Base-by-base conservation (phyloP, 2,113 vertebrate genomes). In the Anolis carolinensis region DNA sequence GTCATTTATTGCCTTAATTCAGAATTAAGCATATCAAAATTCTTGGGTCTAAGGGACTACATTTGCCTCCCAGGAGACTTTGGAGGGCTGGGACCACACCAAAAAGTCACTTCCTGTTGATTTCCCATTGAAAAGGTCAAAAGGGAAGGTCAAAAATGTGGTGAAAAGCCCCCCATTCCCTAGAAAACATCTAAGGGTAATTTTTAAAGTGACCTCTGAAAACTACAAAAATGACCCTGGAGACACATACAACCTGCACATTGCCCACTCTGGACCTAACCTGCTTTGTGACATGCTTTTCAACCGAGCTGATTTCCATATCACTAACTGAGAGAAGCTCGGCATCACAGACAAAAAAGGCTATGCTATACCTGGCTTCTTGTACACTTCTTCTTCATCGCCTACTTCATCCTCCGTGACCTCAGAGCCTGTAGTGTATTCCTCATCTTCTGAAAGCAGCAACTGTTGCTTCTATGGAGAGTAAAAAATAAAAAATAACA, bases 321-420 rank as follows among this genome's bases (percentile, higher is more conserved):
- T 44, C 18, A 65, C 52, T 48, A 82, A 7, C 30, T 32, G n/a
- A 82, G 3, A 5, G 44, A 16, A 44, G 65, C 8, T 67, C 2
- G 73, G 39, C 20, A 25, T 50, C 5, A 52, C 18, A n/a, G 34
- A 10, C 32, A 82, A n/a, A 3, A 39, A 86, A 80, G 82, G 10
- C 62, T 62, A 25, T 95, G 10, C 62, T 62, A 25, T 95, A 98
- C 98, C 98, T 97, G 98, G 96, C 93, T 98, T 99, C 93, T 96
- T 99, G 83, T 96, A 97, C 30, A 97, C 92, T 94, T 99, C 98
- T 93, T 99, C 99, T 94, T 99, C 99, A 92, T 99, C 99, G 13
- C 98, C 99, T 13, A 99, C 98, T 95, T 99, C 99, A 91, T 99
- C 99, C 87, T 99, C 99, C 4, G 99, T 99, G 93, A 99, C 98